Evolutionary conservation across 2,113 vertebrate genomes (phyloP).

Genomic region (Spea bombifrons): DNA sequence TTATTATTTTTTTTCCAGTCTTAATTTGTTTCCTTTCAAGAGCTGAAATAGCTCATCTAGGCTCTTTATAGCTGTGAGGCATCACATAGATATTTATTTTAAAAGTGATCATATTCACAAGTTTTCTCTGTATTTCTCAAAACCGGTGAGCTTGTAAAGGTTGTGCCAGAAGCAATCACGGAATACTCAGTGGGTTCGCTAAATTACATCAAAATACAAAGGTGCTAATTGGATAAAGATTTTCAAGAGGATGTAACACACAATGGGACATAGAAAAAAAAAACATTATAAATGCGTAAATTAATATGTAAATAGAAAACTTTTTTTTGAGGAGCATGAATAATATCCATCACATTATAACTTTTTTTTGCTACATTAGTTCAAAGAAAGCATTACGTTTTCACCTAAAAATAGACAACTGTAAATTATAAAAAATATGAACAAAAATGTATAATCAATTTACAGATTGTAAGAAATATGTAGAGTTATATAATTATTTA

Average conservation of each 20-base stretch:
- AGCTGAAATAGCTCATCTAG: conserved; percentile 16
- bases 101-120: conserved; percentile 24
- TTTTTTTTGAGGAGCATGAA: conserved; percentile 8
- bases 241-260: conserved; percentile 38
- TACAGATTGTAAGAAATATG: no score
- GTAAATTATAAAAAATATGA: no score
- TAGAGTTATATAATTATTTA: no score
- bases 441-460: no score
- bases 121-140: conserved; percentile 36
- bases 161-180: conserved; percentile 52
- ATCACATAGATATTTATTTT: conserved; percentile 9
- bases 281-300: conserved; percentile 22
- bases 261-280: conserved; percentile 29
- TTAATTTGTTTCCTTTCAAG: conserved; percentile 18
- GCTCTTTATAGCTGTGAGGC: conserved; percentile 1
- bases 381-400: background rate
- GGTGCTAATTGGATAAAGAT: conserved; percentile 47
- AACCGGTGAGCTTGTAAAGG: conserved; percentile 48
- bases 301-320: conserved; percentile 33
- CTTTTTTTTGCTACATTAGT: background rate
- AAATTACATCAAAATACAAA: conserved; percentile 46
- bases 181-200: conserved; percentile 49
- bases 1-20: conserved; percentile 8
- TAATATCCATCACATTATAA: background rate
- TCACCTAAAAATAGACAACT: no score